Evolutionary conservation across 2,113 vertebrate species (phyloP).

Genomic region (Brachirus orientalis): DNA sequence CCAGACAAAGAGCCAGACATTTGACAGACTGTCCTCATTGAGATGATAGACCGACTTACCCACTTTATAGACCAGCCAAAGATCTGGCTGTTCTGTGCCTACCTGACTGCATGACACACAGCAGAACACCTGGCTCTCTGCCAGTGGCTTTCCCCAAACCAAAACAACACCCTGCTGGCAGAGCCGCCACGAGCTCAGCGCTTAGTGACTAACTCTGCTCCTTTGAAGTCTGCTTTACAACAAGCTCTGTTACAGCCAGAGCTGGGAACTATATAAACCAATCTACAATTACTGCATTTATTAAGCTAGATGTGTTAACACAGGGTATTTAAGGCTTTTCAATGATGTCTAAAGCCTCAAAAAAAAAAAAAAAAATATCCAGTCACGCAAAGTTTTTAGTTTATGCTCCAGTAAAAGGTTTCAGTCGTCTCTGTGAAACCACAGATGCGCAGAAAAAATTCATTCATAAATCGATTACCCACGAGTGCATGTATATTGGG

Average conservation of each 20-base stretch:
- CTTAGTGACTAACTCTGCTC: slow-evolving; percentile 35
- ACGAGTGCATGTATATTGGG: too few species aligned
- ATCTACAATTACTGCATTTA: slow-evolving; percentile 58
- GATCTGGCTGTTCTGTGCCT: slow-evolving; percentile 48
- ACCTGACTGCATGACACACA: slow-evolving; percentile 55
- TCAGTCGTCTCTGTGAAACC: too few species aligned
- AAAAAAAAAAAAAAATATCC: too few species aligned
- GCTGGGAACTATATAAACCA: slow-evolving; percentile 57
- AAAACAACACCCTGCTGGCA: slow-evolving; percentile 66
- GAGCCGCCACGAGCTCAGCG: slow-evolving; percentile 35
- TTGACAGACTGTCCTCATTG: slow-evolving; percentile 53
- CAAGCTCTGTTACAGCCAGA: slow-evolving; percentile 40
- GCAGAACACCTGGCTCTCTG: slow-evolving; percentile 46
- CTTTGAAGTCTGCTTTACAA: slow-evolving; percentile 68
- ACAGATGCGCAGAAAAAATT: too few species aligned
- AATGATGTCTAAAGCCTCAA: slow-evolving; percentile 13
- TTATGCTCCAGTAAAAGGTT: too few species aligned
- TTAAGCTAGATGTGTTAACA: slow-evolving; percentile 47
- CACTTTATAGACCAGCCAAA: slow-evolving; percentile 18
- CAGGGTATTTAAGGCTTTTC: slow-evolving; percentile 36
- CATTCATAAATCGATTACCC: too few species aligned
- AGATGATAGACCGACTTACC: slow-evolving; percentile 53
- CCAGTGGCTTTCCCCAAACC: slow-evolving; percentile 65
- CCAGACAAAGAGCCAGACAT: slow-evolving; percentile 61
- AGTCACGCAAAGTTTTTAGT: too few species aligned